Percentiles rank a stretch among this genome's conserved stretches.
Evolutionary conservation across 2,113 vertebrate species (phyloP).

Genomic region (Lagopus leucura): DNA sequence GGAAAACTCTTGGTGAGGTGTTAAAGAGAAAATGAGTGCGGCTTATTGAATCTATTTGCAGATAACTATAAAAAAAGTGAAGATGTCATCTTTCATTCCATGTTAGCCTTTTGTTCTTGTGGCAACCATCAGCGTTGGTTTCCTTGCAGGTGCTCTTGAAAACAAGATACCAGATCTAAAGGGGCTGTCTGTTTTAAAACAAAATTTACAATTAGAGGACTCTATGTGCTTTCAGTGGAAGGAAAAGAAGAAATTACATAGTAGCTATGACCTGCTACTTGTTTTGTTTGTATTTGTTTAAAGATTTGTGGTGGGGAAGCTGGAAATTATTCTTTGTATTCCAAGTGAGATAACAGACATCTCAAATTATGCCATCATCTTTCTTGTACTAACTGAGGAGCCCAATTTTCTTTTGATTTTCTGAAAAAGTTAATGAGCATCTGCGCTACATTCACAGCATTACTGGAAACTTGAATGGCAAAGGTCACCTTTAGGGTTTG

Average conservation of each 20-base stretch:
- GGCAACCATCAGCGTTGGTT: slow-evolving; percentile 11
- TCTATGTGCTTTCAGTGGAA: slow-evolving; percentile 35
- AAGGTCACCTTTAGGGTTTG: background rate
- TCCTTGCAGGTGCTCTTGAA: background rate
- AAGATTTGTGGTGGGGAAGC: background rate
- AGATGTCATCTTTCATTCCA: slow-evolving; percentile 33
- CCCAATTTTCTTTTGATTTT: background rate
- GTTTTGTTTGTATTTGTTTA: slow-evolving; percentile 49
- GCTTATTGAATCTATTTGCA: background rate
- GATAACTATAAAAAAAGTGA: background rate
- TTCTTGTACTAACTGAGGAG: slow-evolving; percentile 14
- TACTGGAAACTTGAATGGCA: background rate
- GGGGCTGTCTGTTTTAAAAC: slow-evolving; percentile 31
- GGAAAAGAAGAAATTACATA: slow-evolving; percentile 38
- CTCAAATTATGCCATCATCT: slow-evolving; percentile 44
- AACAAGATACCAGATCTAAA: slow-evolving; percentile 50
- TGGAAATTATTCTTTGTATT: background rate
- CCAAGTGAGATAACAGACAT: background rate
- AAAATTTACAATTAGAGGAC: slow-evolving; percentile 56
- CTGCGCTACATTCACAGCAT: background rate
- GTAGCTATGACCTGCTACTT: background rate
- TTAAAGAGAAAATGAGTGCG: background rate
- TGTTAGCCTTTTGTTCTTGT: slow-evolving; percentile 20
- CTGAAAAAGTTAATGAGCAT: background rate
- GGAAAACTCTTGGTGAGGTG: background rate